These are phyloP conservation scores for Cecropterus lyciades DNA, from an alignment of 1,140 invertebrate genomes.

Conservation along the genomic window DNA sequence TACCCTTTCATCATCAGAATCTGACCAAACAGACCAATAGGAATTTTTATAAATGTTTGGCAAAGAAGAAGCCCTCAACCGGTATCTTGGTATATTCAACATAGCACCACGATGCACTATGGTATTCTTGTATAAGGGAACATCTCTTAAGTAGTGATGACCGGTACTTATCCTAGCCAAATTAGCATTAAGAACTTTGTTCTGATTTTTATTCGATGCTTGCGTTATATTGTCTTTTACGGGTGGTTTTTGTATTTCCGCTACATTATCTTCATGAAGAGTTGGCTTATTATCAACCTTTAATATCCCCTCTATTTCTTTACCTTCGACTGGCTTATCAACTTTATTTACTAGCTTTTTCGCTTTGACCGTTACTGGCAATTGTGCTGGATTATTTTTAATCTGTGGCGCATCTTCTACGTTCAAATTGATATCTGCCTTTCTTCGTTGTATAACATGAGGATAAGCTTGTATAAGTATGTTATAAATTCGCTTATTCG, in stretches of 20 bases:
- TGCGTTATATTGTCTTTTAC: not conserved
- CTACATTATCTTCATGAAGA: slow-evolving; percentile 11
- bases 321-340: slow-evolving; percentile 22
- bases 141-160: slow-evolving; percentile 27
- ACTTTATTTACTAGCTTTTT: slow-evolving; percentile 34
- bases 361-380: slow-evolving; percentile 22
- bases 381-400: slow-evolving; percentile 18
- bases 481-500: slow-evolving; percentile 69
- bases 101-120: slow-evolving; percentile 83
- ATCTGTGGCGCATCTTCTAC: not conserved
- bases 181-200: slow-evolving; percentile 3
- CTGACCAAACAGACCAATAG: slow-evolving; percentile 91
- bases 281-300: not conserved
- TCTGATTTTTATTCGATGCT: slow-evolving; percentile 15
- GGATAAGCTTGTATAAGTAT: slow-evolving; percentile 74
- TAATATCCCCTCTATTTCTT: slow-evolving; percentile 1
- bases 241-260: not conserved
- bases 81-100: slow-evolving; percentile 86
- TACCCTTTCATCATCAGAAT: slow-evolving; percentile 85
- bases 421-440: slow-evolving; percentile 60
- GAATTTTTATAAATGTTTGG: slow-evolving; percentile 95
- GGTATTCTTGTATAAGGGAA: slow-evolving; percentile 88
- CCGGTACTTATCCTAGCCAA: slow-evolving; percentile 19
- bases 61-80: slow-evolving; percentile 92
- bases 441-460: slow-evolving; percentile 57